phyloP scores from a whole-genome alignment of 2,113 vertebrate species.

The Oryctolagus cuniculus region mOryCun1.1 NC_091434.1:26563001-26563500 shows the following conservation, averaged over 20 bases:
- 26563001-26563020: background rate
- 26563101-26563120: conserved; percentile 49
- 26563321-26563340: background rate
- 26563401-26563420: background rate
- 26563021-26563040: conserved; percentile 32
- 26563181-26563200: conserved; percentile 1
- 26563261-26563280: background rate
- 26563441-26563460: background rate
- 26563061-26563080: conserved; percentile 32
- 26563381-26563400: background rate
- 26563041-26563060: background rate
- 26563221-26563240: background rate
- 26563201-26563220: background rate
- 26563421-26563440: background rate
- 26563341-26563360: background rate
- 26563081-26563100: background rate
- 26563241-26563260: background rate
- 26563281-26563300: background rate
- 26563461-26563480: conserved; percentile 2
- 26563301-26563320: conserved; percentile 29
- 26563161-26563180: conserved; percentile 21
- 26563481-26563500: conserved; percentile 64
- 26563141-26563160: conserved; percentile 1
- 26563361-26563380: background rate
- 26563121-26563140: conserved; percentile 24